A percentile compares a stretch with the other conserved stretches of the same genome.
Conservation (phyloP, 1,140 invertebrate genomes). For the Drosophila santomea region DNA sequence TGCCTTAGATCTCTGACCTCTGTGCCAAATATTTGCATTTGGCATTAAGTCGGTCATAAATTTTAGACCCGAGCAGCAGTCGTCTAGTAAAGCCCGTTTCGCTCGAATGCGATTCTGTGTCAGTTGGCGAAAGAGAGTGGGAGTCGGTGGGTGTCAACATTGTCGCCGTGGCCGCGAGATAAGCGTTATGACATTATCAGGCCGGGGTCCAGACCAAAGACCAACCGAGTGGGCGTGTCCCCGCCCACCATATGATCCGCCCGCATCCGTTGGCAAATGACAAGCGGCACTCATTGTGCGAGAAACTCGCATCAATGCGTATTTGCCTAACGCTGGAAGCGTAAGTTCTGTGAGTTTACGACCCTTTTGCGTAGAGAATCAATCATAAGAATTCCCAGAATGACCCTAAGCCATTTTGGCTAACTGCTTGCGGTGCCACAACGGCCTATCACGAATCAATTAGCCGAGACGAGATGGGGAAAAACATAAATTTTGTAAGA, state of each 20-base stretch:
- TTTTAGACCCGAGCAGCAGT: constrained; percentile 37
- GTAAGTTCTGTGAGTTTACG: constrained; percentile 6
- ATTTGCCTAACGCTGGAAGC: constrained; percentile 24
- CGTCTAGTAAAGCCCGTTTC: constrained; percentile 29
- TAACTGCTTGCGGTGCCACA: constrained; percentile 5
- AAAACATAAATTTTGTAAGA: constrained; percentile 13
- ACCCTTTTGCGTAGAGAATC: constrained; percentile 16
- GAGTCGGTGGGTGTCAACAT: constrained; percentile 32
- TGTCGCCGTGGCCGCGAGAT: constrained; percentile 39
- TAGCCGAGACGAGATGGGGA: constrained; percentile 3
- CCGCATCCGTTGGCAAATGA: constrained; percentile 25
- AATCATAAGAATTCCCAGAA: constrained; percentile 22
- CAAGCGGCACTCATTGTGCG: constrained; percentile 26
- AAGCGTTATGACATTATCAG: constrained; percentile 33
- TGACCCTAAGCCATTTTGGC: constrained; percentile 28
- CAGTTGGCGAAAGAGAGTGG: constrained; percentile 15
- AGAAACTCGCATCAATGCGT: constrained; percentile 2
- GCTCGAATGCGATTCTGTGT: constrained; percentile 45
- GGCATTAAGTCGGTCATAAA: constrained; percentile 56
- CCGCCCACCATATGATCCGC: constrained; percentile 1
- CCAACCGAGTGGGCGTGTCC: constrained; percentile 10
- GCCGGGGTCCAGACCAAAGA: constrained; percentile 13
- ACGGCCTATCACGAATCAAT: constrained; percentile 41
- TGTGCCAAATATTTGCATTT: constrained; percentile 55
- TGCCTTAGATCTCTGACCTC: constrained; percentile 60